These are phyloP conservation scores for Podotricha telesiphe DNA, from an alignment of 2,888 invertebrate genomes.

Conservation along the genomic window DNA sequence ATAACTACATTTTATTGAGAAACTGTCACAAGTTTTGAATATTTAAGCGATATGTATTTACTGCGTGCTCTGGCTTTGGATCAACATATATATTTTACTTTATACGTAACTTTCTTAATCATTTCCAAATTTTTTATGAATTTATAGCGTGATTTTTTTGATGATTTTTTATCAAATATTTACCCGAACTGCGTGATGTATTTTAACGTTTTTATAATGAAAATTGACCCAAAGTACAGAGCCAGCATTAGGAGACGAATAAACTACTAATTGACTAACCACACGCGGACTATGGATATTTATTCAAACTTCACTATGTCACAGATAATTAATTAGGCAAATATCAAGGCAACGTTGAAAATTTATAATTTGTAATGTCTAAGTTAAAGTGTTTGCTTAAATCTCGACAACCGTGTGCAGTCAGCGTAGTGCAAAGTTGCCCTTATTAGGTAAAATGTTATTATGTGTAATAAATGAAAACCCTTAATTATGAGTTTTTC, in stretches of 20 bases:
- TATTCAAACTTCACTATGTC: conserved; percentile 26
- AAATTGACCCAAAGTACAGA: conserved; percentile 13
- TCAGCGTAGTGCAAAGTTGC: conserved; percentile 25
- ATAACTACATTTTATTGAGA: conserved; percentile 58
- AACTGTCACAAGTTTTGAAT: conserved; percentile 69
- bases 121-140: no score
- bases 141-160: no score
- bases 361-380: conserved; percentile 10
- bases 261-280: conserved; percentile 54
- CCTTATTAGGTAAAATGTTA: conserved; percentile 25
- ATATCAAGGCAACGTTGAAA: conserved; percentile 18
- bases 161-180: no score
- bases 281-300: conserved; percentile 50
- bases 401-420: conserved; percentile 22
- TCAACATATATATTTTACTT: background rate
- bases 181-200: no score
- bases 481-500: background rate
- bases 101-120: no score
- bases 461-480: conserved; percentile 2
- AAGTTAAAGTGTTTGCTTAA: conserved; percentile 12
- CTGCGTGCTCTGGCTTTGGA: conserved; percentile 43
- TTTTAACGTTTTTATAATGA: background rate
- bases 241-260: conserved; percentile 44
- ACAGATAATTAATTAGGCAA: conserved; percentile 26
- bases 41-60: conserved; percentile 81